Evolutionary conservation across 2,113 vertebrate genomes (phyloP).

Genomic region (Tachysurus vachellii): DNA sequence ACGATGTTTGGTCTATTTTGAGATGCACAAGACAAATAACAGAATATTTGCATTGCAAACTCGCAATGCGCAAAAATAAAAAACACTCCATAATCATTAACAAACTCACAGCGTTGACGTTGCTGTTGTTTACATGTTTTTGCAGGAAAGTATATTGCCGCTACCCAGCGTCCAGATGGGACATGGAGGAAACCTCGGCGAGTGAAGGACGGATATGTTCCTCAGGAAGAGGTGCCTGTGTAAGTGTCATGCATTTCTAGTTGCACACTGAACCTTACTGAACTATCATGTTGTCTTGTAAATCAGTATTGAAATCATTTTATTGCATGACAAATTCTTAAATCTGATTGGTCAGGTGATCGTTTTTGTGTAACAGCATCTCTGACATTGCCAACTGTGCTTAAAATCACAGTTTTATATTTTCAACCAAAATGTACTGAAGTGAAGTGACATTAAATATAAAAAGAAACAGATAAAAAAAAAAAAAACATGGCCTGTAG

Average conservation of each 20-base stretch:
- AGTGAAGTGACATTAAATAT: background rate
- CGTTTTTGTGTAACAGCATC: background rate
- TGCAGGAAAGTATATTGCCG: constrained; percentile 90
- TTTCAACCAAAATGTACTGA: background rate
- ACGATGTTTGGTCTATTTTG: background rate
- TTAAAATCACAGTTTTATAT: background rate
- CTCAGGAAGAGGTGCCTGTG: constrained; percentile 95
- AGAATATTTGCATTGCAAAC: background rate
- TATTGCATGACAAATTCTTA: background rate
- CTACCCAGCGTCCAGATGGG: constrained; percentile 91
- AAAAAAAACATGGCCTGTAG: background rate
- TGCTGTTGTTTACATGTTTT: constrained; percentile 11
- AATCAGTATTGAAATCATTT: background rate
- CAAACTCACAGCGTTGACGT: background rate
- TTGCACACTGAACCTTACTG: background rate
- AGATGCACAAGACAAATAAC: background rate
- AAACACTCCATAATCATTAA: background rate
- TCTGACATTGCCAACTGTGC: background rate
- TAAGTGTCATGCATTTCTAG: constrained; percentile 64
- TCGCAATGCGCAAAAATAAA: background rate
- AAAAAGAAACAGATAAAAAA: background rate
- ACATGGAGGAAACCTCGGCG: constrained; percentile 90
- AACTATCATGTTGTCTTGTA: background rate
- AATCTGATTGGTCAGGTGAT: background rate
- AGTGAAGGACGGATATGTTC: constrained; percentile 91